These are phyloP conservation scores for Azorinus chamasolen DNA, from an alignment of 2,888 invertebrate genomes.

Conservation along the genomic window DNA sequence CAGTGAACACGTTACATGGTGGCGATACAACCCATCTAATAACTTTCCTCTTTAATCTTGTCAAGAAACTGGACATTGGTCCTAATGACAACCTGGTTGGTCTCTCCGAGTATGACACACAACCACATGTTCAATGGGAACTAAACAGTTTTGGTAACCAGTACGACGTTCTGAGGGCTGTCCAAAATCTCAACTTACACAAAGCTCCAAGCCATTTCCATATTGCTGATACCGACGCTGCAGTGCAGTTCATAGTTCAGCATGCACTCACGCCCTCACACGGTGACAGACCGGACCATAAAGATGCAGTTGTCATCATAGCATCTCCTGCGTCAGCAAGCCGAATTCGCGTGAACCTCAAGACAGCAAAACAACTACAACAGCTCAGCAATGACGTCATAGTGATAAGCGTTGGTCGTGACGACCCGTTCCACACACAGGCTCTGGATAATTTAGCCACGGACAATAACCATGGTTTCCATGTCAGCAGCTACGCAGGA, in stretches of 20 bases:
- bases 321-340: constrained; percentile 8
- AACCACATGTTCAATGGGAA: constrained; percentile 13
- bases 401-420: constrained; percentile 26
- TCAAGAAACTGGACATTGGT: constrained; percentile 33
- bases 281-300: constrained; percentile 41
- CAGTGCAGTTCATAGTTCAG: constrained; percentile 31
- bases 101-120: constrained; percentile 21
- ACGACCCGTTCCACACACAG: not conserved
- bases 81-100: constrained; percentile 27
- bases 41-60: constrained; percentile 14
- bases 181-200: constrained; percentile 1
- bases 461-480: constrained; percentile 31
- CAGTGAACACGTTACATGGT: not conserved
- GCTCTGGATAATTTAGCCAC: constrained; percentile 23
- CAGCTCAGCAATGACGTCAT: constrained; percentile 39
- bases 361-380: not conserved
- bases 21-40: constrained; percentile 8
- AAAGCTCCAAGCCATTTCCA: not conserved
- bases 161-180: constrained; percentile 13
- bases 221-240: constrained; percentile 17
- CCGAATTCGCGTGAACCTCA: not conserved
- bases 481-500: constrained; percentile 10
- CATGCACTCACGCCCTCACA: constrained; percentile 15
- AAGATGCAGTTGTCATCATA: constrained; percentile 49
- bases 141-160: constrained; percentile 25